Base-by-base conservation (phyloP, 2,113 vertebrate genomes). In the Sakesphorus luctuosus region DNA sequence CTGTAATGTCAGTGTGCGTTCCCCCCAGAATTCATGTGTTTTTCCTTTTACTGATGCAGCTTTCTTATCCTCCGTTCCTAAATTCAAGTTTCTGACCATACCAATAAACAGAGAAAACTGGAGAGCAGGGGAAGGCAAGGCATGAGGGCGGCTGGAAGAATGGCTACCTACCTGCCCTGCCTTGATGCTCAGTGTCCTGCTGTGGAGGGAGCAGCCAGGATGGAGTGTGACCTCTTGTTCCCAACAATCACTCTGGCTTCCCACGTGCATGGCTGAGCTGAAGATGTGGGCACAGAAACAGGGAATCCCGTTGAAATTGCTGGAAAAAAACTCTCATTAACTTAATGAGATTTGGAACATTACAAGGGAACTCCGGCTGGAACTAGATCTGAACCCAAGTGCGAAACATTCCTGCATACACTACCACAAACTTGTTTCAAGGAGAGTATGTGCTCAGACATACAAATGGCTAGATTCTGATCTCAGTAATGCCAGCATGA, bases 321-420 rank as follows among this genome's bases (percentile, higher is more conserved):
- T 96, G 84, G 90, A 53, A 93, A 95, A 95, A 92, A 72, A 3
- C 77, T 62, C 92, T 96, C 80, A 96, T 96, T 97, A 94, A 97
- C 85, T 94, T 96, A 97, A 94, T 97, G 94, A 92, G 94, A 92
- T 96, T 96, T 94, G 96, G 93, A 96, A 94, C 94, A 94, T 90
- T 95, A 90, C 88, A 87, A 95, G 95, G 96, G 96, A 96, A 96
- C 92, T 97, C 96, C 94, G 95, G 90, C 86, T 96, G 96, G 94
- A 97, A 96, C 93, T 63, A 96, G 96, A 95, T 96, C 92, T 95
- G 88, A 94, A 96, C 93, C 56, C 2, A 9, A 89, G 86, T 46
- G 49, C 2, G 10, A 96, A 95, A 81, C 94, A 92, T 93, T 97
- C 94, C 96, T 96, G 94, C 92, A 76, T 84, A 82, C 52, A 46